A percentile compares a stretch with the other conserved stretches of the same genome.
phyloP scores from a whole-genome alignment of 2,888 invertebrate species.

The Azorinus chamasolen region DNA sequence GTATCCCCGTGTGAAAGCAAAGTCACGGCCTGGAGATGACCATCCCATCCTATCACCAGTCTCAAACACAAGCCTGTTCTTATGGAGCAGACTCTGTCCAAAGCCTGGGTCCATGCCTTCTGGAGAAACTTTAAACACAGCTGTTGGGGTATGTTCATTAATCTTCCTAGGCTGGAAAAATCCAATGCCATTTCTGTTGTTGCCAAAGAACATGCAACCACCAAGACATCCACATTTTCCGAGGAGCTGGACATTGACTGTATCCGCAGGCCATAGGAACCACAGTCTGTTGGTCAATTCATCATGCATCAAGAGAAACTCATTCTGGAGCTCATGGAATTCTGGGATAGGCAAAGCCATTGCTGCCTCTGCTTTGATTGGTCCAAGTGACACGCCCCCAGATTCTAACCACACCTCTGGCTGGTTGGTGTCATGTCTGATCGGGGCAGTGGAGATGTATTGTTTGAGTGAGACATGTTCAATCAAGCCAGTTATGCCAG shows the following conservation, averaged over 20 bases:
- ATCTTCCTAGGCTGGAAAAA: slow-evolving; percentile 92
- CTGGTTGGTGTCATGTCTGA: slow-evolving; percentile 71
- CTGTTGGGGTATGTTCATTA: slow-evolving; percentile 69
- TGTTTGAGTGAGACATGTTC: slow-evolving; percentile 91
- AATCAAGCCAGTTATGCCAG: slow-evolving; percentile 94
- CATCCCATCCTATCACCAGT: slow-evolving; percentile 93
- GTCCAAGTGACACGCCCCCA: slow-evolving; percentile 95
- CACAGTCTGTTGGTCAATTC: slow-evolving; percentile 94
- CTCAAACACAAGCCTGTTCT: slow-evolving; percentile 94
- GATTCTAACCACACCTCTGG: slow-evolving; percentile 93
- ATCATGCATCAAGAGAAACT: slow-evolving; percentile 89
- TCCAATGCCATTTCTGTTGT: slow-evolving; percentile 94
- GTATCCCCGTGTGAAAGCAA: slow-evolving; percentile 81
- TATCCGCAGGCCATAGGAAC: slow-evolving; percentile 96
- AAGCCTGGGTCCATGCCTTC: slow-evolving; percentile 92
- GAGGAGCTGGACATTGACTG: slow-evolving; percentile 44
- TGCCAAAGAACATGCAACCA: slow-evolving; percentile 97
- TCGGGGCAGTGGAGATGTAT: slow-evolving; percentile 88
- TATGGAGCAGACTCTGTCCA: slow-evolving; percentile 97
- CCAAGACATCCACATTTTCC: slow-evolving; percentile 97
- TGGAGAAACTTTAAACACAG: slow-evolving; percentile 80
- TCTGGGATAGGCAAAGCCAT: slow-evolving; percentile 88
- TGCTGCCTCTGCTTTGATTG: slow-evolving; percentile 94
- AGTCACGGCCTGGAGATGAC: slow-evolving; percentile 69
- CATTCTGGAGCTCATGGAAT: slow-evolving; percentile 84